phyloP scores from a whole-genome alignment of 2,797 vertebrate genomes.

The Diplodus puntazzo region DNA sequence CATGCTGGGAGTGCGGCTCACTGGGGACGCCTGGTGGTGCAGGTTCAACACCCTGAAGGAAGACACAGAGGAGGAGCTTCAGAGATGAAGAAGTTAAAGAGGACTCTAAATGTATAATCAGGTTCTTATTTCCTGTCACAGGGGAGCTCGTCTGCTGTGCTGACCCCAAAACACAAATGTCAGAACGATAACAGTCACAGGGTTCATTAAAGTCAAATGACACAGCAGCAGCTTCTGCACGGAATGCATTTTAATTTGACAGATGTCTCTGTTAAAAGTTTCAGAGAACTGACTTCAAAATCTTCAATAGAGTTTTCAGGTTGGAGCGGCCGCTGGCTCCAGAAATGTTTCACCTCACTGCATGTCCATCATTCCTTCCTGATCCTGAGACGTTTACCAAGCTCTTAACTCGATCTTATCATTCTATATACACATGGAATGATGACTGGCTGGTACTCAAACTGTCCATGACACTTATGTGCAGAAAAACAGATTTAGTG shows the following conservation, averaged over 20 bases:
- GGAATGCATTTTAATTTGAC: conserved; percentile 38
- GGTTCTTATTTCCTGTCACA: conserved; percentile 16
- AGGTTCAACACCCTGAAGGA: conserved; percentile 89
- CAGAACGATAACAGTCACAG: conserved; percentile 24
- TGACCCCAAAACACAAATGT: conserved; percentile 27
- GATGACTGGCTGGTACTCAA: background rate
- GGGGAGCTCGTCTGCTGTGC: conserved; percentile 12
- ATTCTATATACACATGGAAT: background rate
- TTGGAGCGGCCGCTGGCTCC: background rate
- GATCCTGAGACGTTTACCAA: background rate
- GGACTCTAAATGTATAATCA: conserved; percentile 15
- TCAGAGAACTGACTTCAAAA: conserved; percentile 3
- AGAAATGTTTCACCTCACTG: background rate
- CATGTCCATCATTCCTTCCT: background rate
- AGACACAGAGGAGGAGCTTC: background rate
- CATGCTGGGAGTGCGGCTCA: conserved; percentile 95
- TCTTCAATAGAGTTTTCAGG: background rate
- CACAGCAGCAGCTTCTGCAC: conserved; percentile 19
- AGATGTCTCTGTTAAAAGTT: conserved; percentile 23
- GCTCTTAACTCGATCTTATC: background rate
- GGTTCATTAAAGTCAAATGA: conserved; percentile 49
- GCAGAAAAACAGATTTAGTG: background rate
- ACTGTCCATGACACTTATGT: background rate
- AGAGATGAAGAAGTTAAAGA: conserved; percentile 6
- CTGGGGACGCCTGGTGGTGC: conserved; percentile 94